These are phyloP conservation scores for Pseudomyrmex pallidus DNA, from an alignment of 1,140 invertebrate genomes.

Conservation along the genomic window DNA sequence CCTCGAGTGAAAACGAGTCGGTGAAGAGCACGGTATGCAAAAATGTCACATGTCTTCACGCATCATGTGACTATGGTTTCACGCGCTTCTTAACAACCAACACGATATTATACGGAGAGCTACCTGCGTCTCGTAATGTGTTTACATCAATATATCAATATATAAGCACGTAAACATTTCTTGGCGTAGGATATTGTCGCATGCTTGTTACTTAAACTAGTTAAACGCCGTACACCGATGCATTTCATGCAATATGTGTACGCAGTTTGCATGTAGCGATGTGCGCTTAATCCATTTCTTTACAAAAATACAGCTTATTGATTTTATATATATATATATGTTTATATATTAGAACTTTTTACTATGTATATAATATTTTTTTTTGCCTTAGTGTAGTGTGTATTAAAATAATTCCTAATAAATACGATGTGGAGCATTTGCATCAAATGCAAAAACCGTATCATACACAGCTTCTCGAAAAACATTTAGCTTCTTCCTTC, in stretches of 20 bases:
- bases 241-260: slow-evolving; percentile 70
- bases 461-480: slow-evolving; percentile 26
- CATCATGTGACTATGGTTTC: slow-evolving; percentile 1
- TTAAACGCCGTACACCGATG: slow-evolving; percentile 56
- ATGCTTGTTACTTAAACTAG: slow-evolving; percentile 48
- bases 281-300: slow-evolving; percentile 59
- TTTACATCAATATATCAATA: slow-evolving; percentile 30
- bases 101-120: slow-evolving; percentile 18
- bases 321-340: slow-evolving; percentile 17
- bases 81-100: slow-evolving; percentile 13
- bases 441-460: slow-evolving; percentile 9
- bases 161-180: slow-evolving; percentile 36
- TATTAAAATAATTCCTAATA: slow-evolving; percentile 38
- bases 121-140: slow-evolving; percentile 1
- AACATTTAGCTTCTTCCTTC: slow-evolving; percentile 6
- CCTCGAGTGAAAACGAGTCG: too few species aligned
- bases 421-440: neutral
- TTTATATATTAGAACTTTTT: neutral
- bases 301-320: slow-evolving; percentile 64
- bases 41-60: neutral
- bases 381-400: neutral
- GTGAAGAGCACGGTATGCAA: neutral
- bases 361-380: slow-evolving; percentile 3
- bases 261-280: slow-evolving; percentile 43
- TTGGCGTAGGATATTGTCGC: slow-evolving; percentile 29